Conservation (phyloP, 2,797 vertebrate species). For the Anguilla marmorata region DNA sequence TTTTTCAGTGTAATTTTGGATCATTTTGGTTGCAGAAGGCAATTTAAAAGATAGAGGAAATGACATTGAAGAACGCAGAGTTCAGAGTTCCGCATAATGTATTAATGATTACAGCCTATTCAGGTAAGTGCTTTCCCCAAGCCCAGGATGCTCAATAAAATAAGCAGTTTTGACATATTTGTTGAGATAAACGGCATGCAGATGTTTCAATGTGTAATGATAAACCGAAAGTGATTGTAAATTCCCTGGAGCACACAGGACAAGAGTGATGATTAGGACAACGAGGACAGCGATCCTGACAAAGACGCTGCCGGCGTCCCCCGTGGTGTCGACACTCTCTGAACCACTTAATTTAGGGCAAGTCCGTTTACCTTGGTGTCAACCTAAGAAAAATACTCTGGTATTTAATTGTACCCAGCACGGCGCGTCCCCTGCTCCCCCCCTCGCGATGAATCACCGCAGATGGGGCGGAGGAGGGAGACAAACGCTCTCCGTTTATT, state of each 20-base stretch:
- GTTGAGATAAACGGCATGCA: not conserved
- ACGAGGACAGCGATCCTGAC: not conserved
- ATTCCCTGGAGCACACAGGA: not conserved
- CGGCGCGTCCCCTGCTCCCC: not conserved
- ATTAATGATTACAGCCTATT: not conserved
- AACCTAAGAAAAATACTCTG: slow-evolving; percentile 14
- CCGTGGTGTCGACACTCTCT: not conserved
- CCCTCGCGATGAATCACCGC: not conserved
- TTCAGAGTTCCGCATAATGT: not conserved
- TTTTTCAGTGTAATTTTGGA: not conserved
- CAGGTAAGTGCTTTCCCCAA: not conserved
- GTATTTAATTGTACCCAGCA: slow-evolving; percentile 4
- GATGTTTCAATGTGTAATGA: not conserved
- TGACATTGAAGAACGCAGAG: not conserved
- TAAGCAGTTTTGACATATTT: not conserved
- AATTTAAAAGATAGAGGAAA: not conserved
- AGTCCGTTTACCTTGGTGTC: slow-evolving; percentile 10
- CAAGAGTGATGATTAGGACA: not conserved
- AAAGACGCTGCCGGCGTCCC: not conserved
- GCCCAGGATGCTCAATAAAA: not conserved
- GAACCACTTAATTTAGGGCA: not conserved
- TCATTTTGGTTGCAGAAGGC: not conserved
- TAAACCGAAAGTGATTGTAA: not conserved
- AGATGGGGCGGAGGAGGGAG: not conserved
- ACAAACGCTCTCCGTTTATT: not conserved